phyloP scores from a whole-genome alignment of 2,113 vertebrate species.

The Emydocephalus ijimae region DNA sequence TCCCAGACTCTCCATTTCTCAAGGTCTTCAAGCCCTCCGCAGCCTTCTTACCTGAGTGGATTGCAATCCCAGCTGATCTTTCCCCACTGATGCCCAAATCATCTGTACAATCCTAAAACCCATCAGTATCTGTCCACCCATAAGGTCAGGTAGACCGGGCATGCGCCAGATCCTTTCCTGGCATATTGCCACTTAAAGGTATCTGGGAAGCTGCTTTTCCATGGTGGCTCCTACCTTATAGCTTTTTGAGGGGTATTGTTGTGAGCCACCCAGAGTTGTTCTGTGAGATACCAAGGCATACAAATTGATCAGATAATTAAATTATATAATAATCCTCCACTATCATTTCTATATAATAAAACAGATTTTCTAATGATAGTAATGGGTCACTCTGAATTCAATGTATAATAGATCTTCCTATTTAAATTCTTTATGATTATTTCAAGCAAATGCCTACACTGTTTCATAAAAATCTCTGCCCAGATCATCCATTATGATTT shows the following conservation, averaged over 20 bases:
- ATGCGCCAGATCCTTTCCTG: neutral
- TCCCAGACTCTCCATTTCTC: constrained; percentile 53
- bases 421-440: neutral
- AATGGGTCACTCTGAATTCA: neutral
- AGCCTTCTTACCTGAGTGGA: constrained; percentile 56
- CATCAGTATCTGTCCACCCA: neutral
- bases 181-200: neutral
- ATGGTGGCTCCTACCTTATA: neutral
- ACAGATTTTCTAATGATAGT: too few species aligned
- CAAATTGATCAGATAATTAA: neutral
- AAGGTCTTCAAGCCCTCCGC: constrained; percentile 53
- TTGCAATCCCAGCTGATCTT: constrained; percentile 58
- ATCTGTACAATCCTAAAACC: neutral
- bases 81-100: constrained; percentile 30
- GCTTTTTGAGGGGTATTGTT: neutral
- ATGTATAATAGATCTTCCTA: neutral
- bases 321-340: too few species aligned
- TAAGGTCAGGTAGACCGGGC: neutral
- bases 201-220: neutral
- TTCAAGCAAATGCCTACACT: neutral
- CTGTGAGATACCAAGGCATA: neutral
- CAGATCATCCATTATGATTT: neutral
- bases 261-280: neutral
- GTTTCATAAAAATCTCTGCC: neutral
- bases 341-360: too few species aligned